These are phyloP conservation scores for Chlorocebus sabaeus DNA, from an alignment of 2,113 vertebrate species.

Conservation along the genomic window DNA sequence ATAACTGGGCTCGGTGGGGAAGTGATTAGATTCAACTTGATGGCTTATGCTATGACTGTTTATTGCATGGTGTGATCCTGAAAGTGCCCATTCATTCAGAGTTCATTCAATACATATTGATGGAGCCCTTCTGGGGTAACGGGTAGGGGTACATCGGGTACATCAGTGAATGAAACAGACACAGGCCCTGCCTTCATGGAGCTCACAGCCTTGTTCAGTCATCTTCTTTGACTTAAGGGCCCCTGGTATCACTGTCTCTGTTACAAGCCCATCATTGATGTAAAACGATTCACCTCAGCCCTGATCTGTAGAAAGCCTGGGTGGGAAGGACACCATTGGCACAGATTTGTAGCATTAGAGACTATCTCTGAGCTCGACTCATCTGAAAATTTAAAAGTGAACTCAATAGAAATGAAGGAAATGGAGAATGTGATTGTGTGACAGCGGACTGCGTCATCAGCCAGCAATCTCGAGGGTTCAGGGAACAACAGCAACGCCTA, in stretches of 20 bases:
- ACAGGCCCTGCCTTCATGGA: neutral
- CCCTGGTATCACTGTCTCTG: neutral
- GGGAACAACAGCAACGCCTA: neutral
- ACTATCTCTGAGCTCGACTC: neutral
- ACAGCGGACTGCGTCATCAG: fast-evolving
- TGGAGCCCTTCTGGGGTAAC: neutral
- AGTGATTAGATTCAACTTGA: neutral
- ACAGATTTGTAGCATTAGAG: neutral
- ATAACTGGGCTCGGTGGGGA: neutral
- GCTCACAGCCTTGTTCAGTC: neutral
- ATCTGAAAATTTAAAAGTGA: neutral
- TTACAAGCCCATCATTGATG: neutral
- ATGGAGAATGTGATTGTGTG: neutral
- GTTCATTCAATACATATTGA: neutral
- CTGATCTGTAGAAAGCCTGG: neutral
- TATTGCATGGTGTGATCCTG: neutral
- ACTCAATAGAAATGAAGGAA: neutral
- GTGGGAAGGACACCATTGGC: neutral
- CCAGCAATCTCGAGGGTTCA: neutral
- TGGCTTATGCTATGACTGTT: neutral
- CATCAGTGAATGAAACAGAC: neutral
- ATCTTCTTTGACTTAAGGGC: neutral
- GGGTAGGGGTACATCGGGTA: neutral
- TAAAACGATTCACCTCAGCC: neutral
- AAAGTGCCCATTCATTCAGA: neutral